Evolutionary conservation across 2,888 invertebrate genomes (phyloP), one percentile per base, ranked within the genome.

Genomic region (Panorpa germanica): DNA sequence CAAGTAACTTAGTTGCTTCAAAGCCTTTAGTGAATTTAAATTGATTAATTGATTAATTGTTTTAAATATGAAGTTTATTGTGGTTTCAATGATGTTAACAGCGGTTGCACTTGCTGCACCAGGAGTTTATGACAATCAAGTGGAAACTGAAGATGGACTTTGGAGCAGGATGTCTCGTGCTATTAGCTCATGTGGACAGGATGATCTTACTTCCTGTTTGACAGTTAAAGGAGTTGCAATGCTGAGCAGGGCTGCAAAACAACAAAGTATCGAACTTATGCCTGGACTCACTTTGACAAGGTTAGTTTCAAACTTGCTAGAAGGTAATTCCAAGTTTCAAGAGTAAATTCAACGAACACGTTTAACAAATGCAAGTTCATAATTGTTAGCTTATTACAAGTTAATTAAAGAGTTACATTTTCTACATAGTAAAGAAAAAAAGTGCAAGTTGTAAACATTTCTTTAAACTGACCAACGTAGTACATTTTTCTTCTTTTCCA

Each of bases 201-300:
- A 59, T 28, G 58, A 61, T 33, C 43, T 62, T 38, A 44, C 61
- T 38, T 59, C 61, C 34, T 70, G 70, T 48, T 45, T 66, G 33
- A 61, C 66, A 22, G 57, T 68, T 28, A 67, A 65, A 48, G 58
- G 65, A 19, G 56, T 63, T 36, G 58, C 58, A 26, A 56, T 59
- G 27, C 40, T 71, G 32, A 57, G 64, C 39, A 58, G 63, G 32
- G 65, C 65, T 1, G 54, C 65, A 25, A 57, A 62, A 36, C 61
- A 63, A 39, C 55, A 55, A 39, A 57, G 61, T 41, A 54, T 73
- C 35, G 56, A 65, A 35, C 41, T 72, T 29, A 34, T 63, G 37
- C 61, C 64, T 25, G 72, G 72, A 34, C 49, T 72, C 32, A 54
- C 58, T 34, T 59, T 72, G 39, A 53, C 63, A 38, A 59, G 59